These are phyloP conservation scores for rabbit (Oryctolagus cuniculus) DNA, from an alignment of 2,113 vertebrate genomes.

Conservation along the genomic window mOryCun1.1 NC_091453.1:56586001-56586500, in stretches of 20 bases:
- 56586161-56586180: neutral
- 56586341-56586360: conserved; percentile 45
- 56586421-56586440: conserved; percentile 19
- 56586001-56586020: neutral
- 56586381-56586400: conserved; percentile 10
- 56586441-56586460: conserved; percentile 40
- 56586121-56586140: conserved; percentile 38
- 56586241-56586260: neutral
- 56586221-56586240: conserved; percentile 31
- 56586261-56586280: conserved; percentile 53
- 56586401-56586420: neutral
- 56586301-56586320: neutral
- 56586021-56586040: neutral
- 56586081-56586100: neutral
- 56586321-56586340: conserved; percentile 44
- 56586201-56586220: neutral
- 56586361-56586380: conserved; percentile 11
- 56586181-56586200: neutral
- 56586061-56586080: neutral
- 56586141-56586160: neutral
- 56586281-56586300: conserved; percentile 17
- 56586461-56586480: conserved; percentile 16
- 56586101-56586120: neutral
- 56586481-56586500: conserved; percentile 12
- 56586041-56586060: neutral